Evolutionary conservation across 1,140 invertebrate genomes (phyloP).

Genomic region (Aphelenchoides besseyi): DNA sequence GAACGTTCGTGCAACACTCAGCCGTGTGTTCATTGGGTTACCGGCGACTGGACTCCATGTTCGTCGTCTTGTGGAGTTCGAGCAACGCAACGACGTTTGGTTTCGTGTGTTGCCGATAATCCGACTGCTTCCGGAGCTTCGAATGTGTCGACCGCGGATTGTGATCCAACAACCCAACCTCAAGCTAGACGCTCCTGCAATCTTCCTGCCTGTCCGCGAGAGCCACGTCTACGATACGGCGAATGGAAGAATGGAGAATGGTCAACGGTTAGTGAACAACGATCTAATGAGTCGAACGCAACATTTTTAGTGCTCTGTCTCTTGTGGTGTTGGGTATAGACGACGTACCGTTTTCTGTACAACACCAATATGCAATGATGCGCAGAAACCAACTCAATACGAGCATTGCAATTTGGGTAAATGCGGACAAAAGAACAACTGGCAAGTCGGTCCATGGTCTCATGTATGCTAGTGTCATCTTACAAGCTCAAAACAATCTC

Average conservation of each 20-base stretch:
- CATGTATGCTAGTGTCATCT: conserved; percentile 32
- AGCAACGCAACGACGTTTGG: conserved; percentile 39
- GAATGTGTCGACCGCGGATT: conserved; percentile 36
- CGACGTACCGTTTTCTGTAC: conserved; percentile 45
- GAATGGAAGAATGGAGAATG: conserved; percentile 46
- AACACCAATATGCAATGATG: conserved; percentile 31
- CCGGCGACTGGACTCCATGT: conserved; percentile 46
- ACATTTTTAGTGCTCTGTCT: conserved; percentile 52
- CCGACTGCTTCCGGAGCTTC: conserved; percentile 3
- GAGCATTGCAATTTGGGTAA: conserved; percentile 52
- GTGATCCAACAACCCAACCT: conserved; percentile 46
- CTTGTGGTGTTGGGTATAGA: conserved; percentile 49
- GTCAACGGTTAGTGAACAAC: conserved; percentile 36
- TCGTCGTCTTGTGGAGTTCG: conserved; percentile 50
- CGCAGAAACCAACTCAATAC: conserved; percentile 45
- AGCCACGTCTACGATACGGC: conserved; percentile 31
- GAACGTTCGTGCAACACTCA: conserved; percentile 32
- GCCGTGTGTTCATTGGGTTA: conserved; percentile 47
- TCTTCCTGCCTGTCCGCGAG: conserved; percentile 48
- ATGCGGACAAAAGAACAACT: conserved; percentile 34
- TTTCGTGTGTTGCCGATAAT: conserved; percentile 37
- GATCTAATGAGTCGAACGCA: conserved; percentile 16
- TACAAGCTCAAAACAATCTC: neutral
- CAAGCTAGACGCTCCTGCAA: conserved; percentile 35
- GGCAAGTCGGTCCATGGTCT: conserved; percentile 58